A percentile compares a stretch with the other conserved stretches of the same genome.
Conservation (phyloP, 2,113 vertebrate species). For the Syrrhaptes paradoxus region DNA sequence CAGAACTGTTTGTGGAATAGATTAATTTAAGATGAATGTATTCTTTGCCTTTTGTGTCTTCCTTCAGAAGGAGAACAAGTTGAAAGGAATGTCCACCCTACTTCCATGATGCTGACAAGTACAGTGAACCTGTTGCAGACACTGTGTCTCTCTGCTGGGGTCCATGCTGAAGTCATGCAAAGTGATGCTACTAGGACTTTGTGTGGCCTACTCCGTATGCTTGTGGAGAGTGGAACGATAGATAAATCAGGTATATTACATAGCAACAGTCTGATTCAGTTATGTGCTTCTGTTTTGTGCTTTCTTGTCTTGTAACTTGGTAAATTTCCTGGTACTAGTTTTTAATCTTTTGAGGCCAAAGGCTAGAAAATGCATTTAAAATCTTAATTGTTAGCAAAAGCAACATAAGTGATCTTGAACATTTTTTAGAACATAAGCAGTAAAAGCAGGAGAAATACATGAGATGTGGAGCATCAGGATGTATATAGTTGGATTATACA, state of each 20-base stretch:
- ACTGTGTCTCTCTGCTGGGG: conserved; percentile 89
- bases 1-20: not conserved
- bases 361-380: not conserved
- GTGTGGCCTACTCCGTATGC: conserved; percentile 90
- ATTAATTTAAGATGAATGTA: not conserved
- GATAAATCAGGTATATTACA: conserved; percentile 84
- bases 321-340: not conserved
- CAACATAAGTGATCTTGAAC: not conserved
- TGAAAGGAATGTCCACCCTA: conserved; percentile 91
- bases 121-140: conserved; percentile 94
- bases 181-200: conserved; percentile 89
- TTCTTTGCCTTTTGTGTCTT: not conserved
- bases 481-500: not conserved
- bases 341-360: not conserved
- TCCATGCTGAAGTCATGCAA: conserved; percentile 92
- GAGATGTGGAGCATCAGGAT: not conserved
- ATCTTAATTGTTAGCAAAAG: not conserved
- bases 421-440: not conserved
- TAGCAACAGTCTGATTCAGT: not conserved
- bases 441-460: not conserved
- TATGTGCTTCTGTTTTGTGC: not conserved
- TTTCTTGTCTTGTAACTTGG: not conserved
- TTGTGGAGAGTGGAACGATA: conserved; percentile 91
- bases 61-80: conserved; percentile 86
- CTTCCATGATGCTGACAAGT: conserved; percentile 91